These are phyloP conservation scores for Geodia barretti DNA, from an alignment of 37 sponge, comb jelly and placozoan species.

Conservation along the genomic window DNA sequence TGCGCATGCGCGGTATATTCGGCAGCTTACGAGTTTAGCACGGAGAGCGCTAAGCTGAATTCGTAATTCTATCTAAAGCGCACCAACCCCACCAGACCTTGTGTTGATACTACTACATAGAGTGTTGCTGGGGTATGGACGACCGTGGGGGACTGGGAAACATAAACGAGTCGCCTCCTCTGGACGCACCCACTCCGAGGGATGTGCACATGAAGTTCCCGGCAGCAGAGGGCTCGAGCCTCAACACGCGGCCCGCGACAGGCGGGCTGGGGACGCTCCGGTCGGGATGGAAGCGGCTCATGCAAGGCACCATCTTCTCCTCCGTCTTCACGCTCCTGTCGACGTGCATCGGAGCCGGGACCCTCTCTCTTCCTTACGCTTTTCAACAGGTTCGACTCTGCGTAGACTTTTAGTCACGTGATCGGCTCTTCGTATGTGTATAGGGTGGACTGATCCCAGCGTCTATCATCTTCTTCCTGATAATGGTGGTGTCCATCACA, in stretches of 20 bases:
- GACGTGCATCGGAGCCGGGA: slow-evolving; percentile 80
- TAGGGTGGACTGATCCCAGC: slow-evolving; percentile 67
- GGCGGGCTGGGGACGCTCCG: background rate
- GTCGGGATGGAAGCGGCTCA: background rate
- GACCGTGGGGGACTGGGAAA: background rate
- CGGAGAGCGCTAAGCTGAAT: too few species aligned
- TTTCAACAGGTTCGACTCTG: slow-evolving; percentile 17
- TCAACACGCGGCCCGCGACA: too few species aligned
- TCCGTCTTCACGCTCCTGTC: slow-evolving; percentile 75
- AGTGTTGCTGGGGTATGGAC: background rate
- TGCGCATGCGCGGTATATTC: background rate
- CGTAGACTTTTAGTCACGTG: background rate
- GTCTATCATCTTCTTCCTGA: slow-evolving; percentile 53
- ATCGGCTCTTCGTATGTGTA: background rate
- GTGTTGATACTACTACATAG: background rate
- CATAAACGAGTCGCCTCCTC: background rate
- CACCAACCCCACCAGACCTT: background rate
- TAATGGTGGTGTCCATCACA: slow-evolving; percentile 47
- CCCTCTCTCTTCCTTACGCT: slow-evolving; percentile 80
- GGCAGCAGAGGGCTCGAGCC: background rate
- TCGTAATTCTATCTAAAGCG: background rate
- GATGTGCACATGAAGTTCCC: background rate
- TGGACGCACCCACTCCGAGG: background rate
- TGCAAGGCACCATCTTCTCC: slow-evolving; percentile 63
- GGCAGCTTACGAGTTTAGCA: too few species aligned